These are phyloP conservation scores for Synergus umbraculus DNA, from an alignment of 2,888 invertebrate species.

Conservation along the genomic window DNA sequence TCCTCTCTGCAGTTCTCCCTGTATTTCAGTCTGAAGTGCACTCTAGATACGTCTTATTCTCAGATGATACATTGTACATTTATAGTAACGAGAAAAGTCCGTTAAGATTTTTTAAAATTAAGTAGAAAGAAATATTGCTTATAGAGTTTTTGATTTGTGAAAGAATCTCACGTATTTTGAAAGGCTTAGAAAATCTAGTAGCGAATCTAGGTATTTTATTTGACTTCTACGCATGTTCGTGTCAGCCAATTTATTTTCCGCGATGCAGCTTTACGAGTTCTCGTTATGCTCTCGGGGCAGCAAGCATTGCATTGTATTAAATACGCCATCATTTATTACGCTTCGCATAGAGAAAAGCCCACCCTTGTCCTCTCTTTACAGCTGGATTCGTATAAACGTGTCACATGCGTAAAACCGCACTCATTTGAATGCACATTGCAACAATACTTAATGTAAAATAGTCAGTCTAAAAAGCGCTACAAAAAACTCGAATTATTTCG, in stretches of 20 bases:
- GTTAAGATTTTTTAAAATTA: background rate
- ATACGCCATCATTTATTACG: slow-evolving; percentile 29
- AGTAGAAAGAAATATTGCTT: background rate
- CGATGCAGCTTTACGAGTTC: slow-evolving; percentile 17
- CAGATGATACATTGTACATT: background rate
- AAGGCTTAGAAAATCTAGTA: background rate
- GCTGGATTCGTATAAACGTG: slow-evolving; percentile 17
- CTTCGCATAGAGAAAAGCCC: slow-evolving; percentile 5
- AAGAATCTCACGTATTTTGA: background rate
- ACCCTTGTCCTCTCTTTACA: slow-evolving; percentile 23
- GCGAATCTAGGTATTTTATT: slow-evolving; percentile 2
- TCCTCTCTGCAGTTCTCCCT: slow-evolving; percentile 1
- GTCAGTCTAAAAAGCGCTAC: background rate
- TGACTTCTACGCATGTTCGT: slow-evolving; percentile 22
- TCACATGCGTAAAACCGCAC: background rate
- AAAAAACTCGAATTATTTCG: background rate
- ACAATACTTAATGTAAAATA: slow-evolving; percentile 1
- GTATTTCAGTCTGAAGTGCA: background rate
- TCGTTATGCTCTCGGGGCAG: slow-evolving; percentile 27
- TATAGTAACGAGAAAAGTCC: background rate
- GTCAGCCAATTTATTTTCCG: slow-evolving; percentile 10
- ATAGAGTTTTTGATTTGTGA: background rate
- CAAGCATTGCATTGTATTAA: slow-evolving; percentile 18
- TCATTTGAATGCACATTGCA: slow-evolving; percentile 4
- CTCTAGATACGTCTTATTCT: background rate